Evolutionary conservation across 2,113 vertebrate genomes (phyloP).

Genomic region (Lichenostomus cassidix): DNA sequence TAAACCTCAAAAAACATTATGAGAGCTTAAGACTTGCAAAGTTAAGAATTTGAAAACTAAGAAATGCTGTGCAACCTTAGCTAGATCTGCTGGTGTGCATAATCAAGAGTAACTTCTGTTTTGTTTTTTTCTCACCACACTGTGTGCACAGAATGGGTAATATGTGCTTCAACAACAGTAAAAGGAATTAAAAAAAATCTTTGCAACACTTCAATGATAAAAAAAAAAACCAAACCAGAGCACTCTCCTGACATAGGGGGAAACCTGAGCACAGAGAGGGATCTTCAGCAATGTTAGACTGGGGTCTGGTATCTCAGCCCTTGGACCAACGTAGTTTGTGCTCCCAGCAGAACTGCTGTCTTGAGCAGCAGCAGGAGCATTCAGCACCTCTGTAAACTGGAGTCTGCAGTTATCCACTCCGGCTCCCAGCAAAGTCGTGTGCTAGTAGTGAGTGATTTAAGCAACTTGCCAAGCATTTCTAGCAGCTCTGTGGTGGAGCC

Average conservation of each 20-base stretch:
- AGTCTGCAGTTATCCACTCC: neutral
- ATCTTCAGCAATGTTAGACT: neutral
- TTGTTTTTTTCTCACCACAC: neutral
- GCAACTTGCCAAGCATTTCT: neutral
- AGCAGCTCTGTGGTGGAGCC: neutral
- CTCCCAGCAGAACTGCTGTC: neutral
- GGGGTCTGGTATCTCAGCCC: accelerated
- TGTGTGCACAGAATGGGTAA: neutral
- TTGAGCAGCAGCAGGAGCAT: neutral
- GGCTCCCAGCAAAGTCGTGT: neutral
- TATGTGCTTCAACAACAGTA: neutral
- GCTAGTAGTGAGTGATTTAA: neutral
- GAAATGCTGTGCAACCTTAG: neutral
- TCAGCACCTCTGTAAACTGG: neutral
- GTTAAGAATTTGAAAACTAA: neutral
- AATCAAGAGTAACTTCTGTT: neutral
- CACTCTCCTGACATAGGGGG: accelerated
- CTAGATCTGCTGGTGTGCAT: neutral
- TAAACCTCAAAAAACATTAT: neutral
- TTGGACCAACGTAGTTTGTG: accelerated
- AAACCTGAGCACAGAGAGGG: neutral
- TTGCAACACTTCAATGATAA: neutral
- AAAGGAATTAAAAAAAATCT: neutral
- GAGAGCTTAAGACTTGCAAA: neutral
- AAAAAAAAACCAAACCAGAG: neutral